Evolutionary conservation across 2,797 vertebrate genomes (phyloP), one percentile per base, ranked within the genome.

Genomic region (Tauraco hartlaubi): DNA sequence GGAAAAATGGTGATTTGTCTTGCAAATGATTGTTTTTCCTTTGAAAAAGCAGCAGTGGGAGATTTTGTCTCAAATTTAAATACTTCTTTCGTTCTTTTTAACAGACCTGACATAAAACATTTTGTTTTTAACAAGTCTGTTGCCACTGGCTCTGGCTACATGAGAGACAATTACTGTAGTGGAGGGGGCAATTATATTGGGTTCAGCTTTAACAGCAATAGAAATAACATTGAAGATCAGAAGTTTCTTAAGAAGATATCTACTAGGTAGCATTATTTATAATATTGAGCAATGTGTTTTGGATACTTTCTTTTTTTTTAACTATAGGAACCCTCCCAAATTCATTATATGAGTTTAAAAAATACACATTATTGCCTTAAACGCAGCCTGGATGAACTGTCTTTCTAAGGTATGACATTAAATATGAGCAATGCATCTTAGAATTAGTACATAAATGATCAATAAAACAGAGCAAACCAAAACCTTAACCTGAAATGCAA

Each of bases 401-500:
- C 85, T 83, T 95, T 78, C 79, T 64, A 54, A 9, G 16, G 10
- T 61, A 41, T 78, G 63, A 62, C 62, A 51, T 72, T 83, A 78
- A 84, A 85, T 39, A 61, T 33, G 82, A 82, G 51, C 62, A 87
- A 66, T 17, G 9, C 15, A 17, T 48, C 93, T 89, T 63, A 64
- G 41, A 95, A 88, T 95, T 96, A 92, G 78, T 88, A 63, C 23
- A 44, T 71, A 95, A 94, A 88, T 76, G 41, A 63, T 92, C 88
- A 81, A 72, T 88, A 85, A 76, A 90, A 62, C 74, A 67, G 41
- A 74, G 64, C 51, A 82, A 81, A 74, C 66, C 80, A 94, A 91
- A 96, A 39, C 68, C 26, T 64, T 91, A 94, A 92, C 74, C 90
- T 71, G 85, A 92, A 97, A 94, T 83, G 35, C 81, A 95, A 95